Evolutionary conservation across 2,113 vertebrate genomes (phyloP).

Genomic region (Candoia aspera): DNA sequence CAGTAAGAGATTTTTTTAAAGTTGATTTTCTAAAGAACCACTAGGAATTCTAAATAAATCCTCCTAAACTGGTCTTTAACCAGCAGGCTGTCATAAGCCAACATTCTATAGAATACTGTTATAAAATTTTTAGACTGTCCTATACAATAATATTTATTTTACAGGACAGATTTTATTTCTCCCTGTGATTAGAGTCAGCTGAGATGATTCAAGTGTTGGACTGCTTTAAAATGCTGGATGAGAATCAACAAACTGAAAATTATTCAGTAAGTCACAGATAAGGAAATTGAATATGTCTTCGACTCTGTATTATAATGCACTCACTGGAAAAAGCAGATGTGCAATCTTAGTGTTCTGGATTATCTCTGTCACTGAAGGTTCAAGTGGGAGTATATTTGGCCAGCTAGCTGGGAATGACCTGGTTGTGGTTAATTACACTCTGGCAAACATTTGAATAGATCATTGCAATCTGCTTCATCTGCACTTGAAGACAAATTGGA

Average conservation of each 20-base stretch:
- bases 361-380: neutral
- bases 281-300: neutral
- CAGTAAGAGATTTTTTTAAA: neutral
- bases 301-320: neutral
- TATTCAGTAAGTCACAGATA: neutral
- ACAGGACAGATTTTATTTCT: neutral
- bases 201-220: neutral
- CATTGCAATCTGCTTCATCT: neutral
- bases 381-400: neutral
- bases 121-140: neutral
- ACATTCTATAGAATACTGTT: slow-evolving; percentile 3
- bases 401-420: neutral
- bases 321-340: neutral
- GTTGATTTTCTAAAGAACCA: neutral
- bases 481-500: neutral
- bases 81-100: neutral
- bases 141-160: slow-evolving; percentile 34
- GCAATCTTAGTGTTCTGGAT: neutral
- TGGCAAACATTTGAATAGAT: neutral
- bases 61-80: neutral
- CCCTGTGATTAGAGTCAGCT: neutral
- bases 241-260: neutral
- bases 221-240: neutral
- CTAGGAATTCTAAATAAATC: neutral
- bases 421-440: neutral